Percentiles rank a stretch among this genome's conserved stretches.
Evolutionary conservation across 2,888 invertebrate genomes (phyloP).

Genomic region (Xylocampa areola): DNA sequence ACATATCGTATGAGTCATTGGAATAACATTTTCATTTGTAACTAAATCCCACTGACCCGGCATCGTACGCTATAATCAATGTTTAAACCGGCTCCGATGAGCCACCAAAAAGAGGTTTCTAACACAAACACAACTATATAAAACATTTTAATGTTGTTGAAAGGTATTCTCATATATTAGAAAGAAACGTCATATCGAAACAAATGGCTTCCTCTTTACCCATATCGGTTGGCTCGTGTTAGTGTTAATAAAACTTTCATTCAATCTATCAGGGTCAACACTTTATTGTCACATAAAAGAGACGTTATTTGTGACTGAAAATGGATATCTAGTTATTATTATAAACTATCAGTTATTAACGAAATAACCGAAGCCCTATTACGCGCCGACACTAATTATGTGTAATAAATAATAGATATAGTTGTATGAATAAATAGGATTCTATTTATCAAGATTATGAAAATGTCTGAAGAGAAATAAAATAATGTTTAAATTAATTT

Average conservation of each 20-base stretch:
- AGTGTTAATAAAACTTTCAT: constrained; percentile 27
- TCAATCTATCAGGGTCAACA: constrained; percentile 12
- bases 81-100: constrained; percentile 72
- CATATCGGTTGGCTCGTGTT: constrained; percentile 4
- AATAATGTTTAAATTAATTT: neutral
- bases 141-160: constrained; percentile 44
- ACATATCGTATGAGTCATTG: constrained; percentile 59
- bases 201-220: constrained; percentile 31
- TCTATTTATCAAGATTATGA: neutral
- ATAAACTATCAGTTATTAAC: neutral
- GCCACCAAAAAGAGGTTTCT: constrained; percentile 71
- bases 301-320: neutral
- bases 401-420: neutral
- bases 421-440: neutral
- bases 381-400: constrained; percentile 10
- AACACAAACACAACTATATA: constrained; percentile 53
- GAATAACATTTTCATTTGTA: constrained; percentile 43
- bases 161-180: constrained; percentile 29
- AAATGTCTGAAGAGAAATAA: neutral
- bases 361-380: constrained; percentile 12
- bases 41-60: constrained; percentile 71
- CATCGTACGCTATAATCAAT: constrained; percentile 70
- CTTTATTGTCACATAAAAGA: constrained; percentile 2
- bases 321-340: neutral
- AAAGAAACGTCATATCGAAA: constrained; percentile 37